Percentiles rank a stretch among this genome's conserved stretches.
Conservation (phyloP, 2,888 invertebrate species). For the Tubulanus polymorphus region DNA sequence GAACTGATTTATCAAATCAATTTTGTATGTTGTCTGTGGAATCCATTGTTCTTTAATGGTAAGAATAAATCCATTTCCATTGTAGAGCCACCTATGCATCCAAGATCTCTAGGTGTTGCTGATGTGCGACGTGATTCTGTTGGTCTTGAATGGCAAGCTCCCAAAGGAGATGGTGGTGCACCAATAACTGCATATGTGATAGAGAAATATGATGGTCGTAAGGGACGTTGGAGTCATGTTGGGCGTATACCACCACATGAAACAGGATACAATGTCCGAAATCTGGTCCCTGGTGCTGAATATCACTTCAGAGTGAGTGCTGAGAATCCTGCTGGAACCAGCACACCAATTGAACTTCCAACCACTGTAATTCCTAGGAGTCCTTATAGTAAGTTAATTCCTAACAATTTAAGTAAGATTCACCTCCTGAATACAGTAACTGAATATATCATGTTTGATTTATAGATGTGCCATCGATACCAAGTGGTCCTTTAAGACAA, state of each 20-base stretch:
- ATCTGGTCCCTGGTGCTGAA: slow-evolving; percentile 30
- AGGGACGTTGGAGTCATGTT: slow-evolving; percentile 72
- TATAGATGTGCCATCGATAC: slow-evolving; percentile 78
- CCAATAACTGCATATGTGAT: slow-evolving; percentile 42
- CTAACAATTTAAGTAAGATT: too few relatives aligned
- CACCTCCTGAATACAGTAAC: background rate
- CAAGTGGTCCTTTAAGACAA: slow-evolving; percentile 78
- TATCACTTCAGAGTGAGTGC: slow-evolving; percentile 86
- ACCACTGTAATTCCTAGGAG: slow-evolving; percentile 32
- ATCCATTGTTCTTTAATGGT: too few relatives aligned
- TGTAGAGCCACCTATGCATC: slow-evolving; percentile 79
- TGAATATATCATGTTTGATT: background rate
- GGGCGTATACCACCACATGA: slow-evolving; percentile 57
- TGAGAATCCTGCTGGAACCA: slow-evolving; percentile 73
- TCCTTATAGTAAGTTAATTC: slow-evolving; percentile 68
- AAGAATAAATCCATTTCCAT: too few relatives aligned
- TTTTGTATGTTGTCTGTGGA: too few relatives aligned
- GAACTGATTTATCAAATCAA: too few relatives aligned
- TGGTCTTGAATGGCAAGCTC: slow-evolving; percentile 61
- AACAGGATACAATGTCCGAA: slow-evolving; percentile 57
- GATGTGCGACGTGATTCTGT: slow-evolving; percentile 82
- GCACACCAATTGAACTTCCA: slow-evolving; percentile 26
- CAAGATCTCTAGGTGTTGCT: slow-evolving; percentile 65
- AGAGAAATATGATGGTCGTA: slow-evolving; percentile 67
- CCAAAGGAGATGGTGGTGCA: slow-evolving; percentile 45